These are phyloP conservation scores for Polymixis lichenea DNA, from an alignment of 2,888 invertebrate species.

Conservation along the genomic window DNA sequence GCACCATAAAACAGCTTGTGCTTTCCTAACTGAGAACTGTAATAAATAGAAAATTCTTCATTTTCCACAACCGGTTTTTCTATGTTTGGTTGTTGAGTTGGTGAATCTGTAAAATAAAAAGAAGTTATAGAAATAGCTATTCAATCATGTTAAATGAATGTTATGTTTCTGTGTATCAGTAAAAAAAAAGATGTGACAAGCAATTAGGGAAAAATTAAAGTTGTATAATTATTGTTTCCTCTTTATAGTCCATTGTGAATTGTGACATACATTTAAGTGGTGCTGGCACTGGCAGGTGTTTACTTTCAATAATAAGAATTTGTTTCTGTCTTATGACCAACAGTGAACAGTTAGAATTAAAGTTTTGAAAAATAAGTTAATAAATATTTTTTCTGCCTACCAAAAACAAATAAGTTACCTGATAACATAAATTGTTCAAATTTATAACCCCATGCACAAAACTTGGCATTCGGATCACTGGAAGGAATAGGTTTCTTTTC, in stretches of 20 bases:
- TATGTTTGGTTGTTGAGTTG: constrained; percentile 62
- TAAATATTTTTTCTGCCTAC: not conserved
- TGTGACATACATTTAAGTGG: not conserved
- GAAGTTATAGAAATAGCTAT: not conserved
- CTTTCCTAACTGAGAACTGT: constrained; percentile 61
- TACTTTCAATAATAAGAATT: not conserved
- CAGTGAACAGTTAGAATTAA: not conserved
- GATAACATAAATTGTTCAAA: constrained; percentile 70
- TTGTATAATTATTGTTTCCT: not conserved
- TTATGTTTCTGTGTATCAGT: not conserved
- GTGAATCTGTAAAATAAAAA: constrained; percentile 65
- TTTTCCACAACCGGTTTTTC: constrained; percentile 73
- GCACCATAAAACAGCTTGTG: constrained; percentile 73
- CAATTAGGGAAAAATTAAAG: not conserved
- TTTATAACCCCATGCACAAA: constrained; percentile 68
- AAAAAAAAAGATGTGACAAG: not conserved
- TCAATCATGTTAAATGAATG: not conserved
- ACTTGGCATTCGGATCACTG: constrained; percentile 57
- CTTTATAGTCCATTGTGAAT: not conserved
- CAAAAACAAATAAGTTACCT: constrained; percentile 57
- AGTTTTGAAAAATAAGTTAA: not conserved
- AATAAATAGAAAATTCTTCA: constrained; percentile 74
- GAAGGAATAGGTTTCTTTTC: constrained; percentile 48
- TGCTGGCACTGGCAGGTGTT: not conserved
- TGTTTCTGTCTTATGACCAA: not conserved